A percentile compares a stretch with the other conserved stretches of the same genome.
phyloP scores from a whole-genome alignment of 2,113 vertebrate species.

The Odobenus rosmarus region DNA sequence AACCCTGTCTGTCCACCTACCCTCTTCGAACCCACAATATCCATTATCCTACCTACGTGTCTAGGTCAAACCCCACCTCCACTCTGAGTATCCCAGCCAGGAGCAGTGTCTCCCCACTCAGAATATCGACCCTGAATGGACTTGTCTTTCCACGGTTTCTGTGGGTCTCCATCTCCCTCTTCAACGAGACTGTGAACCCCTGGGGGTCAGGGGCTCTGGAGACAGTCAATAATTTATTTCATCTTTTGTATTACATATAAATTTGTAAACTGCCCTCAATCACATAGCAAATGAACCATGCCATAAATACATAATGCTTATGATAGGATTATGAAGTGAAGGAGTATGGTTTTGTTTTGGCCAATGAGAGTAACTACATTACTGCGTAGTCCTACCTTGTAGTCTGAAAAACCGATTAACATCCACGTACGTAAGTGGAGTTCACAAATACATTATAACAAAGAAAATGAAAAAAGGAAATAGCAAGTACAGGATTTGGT shows the following conservation, averaged over 20 bases:
- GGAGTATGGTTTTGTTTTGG: background rate
- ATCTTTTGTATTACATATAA: background rate
- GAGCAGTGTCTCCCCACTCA: background rate
- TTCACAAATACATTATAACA: background rate
- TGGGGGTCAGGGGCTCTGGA: background rate
- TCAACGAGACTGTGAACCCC: background rate
- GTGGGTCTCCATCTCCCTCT: background rate
- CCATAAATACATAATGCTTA: background rate
- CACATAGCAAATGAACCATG: background rate
- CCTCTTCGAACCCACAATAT: background rate
- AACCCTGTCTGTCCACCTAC: too few relatives aligned
- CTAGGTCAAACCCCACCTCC: background rate
- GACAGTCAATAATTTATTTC: background rate
- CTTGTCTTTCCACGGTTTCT: background rate
- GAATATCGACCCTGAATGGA: background rate
- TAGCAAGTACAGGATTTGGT: background rate
- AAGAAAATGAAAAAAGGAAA: conserved; percentile 22
- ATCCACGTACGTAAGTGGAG: background rate
- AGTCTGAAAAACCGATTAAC: background rate
- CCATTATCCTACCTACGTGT: accelerated
- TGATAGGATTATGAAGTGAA: background rate
- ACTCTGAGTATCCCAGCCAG: background rate
- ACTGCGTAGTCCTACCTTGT: background rate
- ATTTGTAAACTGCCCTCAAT: background rate
- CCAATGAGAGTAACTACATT: background rate